Percentiles rank a stretch among this genome's conserved stretches.
phyloP scores from a whole-genome alignment of 2,888 invertebrate species.

The Tiliacea citrago region DNA sequence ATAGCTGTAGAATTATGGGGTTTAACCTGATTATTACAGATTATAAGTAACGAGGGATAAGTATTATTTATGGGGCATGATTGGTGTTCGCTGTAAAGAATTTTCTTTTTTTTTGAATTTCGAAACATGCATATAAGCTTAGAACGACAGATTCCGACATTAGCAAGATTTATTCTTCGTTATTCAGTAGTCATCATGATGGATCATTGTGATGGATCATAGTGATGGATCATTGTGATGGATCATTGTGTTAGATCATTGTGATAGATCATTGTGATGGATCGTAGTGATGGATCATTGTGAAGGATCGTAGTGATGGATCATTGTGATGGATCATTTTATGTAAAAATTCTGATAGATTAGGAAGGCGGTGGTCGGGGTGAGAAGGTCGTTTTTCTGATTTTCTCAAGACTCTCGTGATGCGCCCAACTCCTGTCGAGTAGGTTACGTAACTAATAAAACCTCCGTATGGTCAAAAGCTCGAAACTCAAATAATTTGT shows the following conservation, averaged over 20 bases:
- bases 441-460: neutral
- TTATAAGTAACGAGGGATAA: conserved; percentile 19
- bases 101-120: neutral
- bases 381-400: neutral
- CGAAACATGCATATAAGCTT: neutral
- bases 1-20: conserved; percentile 26
- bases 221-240: no score
- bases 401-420: neutral
- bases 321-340: neutral
- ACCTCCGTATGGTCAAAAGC: neutral
- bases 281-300: no score
- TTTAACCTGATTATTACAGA: conserved; percentile 33
- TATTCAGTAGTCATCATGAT: neutral
- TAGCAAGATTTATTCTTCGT: neutral
- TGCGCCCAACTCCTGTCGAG: neutral
- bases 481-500: neutral
- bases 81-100: conserved; percentile 4
- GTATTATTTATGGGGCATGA: conserved; percentile 1
- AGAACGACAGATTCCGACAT: neutral
- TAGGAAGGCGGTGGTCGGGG: neutral
- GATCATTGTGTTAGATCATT: neutral
- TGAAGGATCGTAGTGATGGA: no score
- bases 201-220: neutral
- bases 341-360: neutral
- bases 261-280: neutral